Conservation (phyloP, 2,888 invertebrate species). For the Anodontia alba region DNA sequence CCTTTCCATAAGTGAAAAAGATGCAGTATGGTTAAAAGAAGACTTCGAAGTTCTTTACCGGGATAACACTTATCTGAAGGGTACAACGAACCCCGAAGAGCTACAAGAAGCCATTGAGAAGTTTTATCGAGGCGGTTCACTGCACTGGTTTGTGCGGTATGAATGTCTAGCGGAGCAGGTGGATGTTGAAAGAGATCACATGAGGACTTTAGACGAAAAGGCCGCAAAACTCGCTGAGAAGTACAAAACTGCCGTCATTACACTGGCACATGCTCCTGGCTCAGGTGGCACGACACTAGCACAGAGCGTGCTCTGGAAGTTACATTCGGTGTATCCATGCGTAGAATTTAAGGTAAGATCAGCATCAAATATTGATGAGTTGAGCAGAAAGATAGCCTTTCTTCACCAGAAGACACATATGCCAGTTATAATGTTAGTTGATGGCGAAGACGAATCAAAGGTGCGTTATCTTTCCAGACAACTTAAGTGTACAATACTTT, state of each 20-base stretch:
- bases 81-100: conserved; percentile 17
- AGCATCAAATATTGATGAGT: conserved; percentile 33
- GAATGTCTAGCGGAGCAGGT: conserved; percentile 34
- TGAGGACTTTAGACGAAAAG: background rate
- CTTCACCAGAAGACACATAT: conserved; percentile 53
- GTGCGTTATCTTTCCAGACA: conserved; percentile 33
- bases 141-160: conserved; percentile 61
- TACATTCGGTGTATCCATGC: conserved; percentile 49
- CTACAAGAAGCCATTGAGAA: conserved; percentile 51
- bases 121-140: conserved; percentile 62
- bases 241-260: conserved; percentile 45
- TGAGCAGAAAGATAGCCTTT: conserved; percentile 23
- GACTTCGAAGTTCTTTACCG: conserved; percentile 60
- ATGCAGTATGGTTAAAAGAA: conserved; percentile 55
- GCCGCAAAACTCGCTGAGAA: background rate
- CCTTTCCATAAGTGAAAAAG: conserved; percentile 30
- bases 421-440: conserved; percentile 58
- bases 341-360: conserved; percentile 47
- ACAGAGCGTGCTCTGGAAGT: conserved; percentile 63
- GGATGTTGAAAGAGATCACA: conserved; percentile 54
- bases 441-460: conserved; percentile 62
- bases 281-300: conserved; percentile 65
- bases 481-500: conserved; percentile 38
- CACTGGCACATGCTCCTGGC: conserved; percentile 64
- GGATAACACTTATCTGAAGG: conserved; percentile 35